A percentile compares a stretch with the other conserved stretches of the same genome.
Conservation (phyloP, 2,113 vertebrate species). For the Marmota flaviventris region DNA sequence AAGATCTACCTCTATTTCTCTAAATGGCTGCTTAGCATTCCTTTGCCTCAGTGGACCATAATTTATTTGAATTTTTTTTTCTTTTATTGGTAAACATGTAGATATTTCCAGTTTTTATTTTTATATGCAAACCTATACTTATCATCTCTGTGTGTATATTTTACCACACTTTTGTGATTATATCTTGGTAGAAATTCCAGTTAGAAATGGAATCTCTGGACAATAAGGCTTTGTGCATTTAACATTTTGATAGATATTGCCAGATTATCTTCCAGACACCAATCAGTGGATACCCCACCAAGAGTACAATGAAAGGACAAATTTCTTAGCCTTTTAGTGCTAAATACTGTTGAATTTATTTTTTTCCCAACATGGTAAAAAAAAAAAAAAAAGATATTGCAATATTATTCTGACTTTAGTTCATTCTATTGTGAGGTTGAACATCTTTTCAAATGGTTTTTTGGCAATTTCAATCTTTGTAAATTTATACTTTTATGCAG, state of each 20-base stretch:
- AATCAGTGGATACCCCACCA: not conserved
- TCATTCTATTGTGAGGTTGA: not conserved
- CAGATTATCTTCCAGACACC: not conserved
- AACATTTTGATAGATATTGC: not conserved
- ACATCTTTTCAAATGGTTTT: not conserved
- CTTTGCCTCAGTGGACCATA: not conserved
- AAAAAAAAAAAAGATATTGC: conserved; percentile 24
- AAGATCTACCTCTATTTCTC: conserved; percentile 70
- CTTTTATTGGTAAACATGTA: conserved; percentile 27
- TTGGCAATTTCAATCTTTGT: conserved; percentile 34
- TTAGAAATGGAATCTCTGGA: conserved; percentile 15
- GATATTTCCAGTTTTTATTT: conserved; percentile 59
- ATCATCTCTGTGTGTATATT: not conserved
- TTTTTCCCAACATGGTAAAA: not conserved
- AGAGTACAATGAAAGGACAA: not conserved
- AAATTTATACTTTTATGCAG: conserved; percentile 16
- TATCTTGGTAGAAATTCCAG: conserved; percentile 3
- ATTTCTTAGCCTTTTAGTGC: not conserved
- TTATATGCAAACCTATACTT: conserved; percentile 47
- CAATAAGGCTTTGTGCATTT: not conserved
- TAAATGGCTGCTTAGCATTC: not conserved
- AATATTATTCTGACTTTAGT: not conserved
- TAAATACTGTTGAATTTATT: not conserved
- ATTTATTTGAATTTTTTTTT: conserved; percentile 20
- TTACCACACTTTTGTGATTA: not conserved